A percentile compares a stretch with the other conserved stretches of the same genome.
Conservation (phyloP, 2,113 vertebrate genomes). For the Heterocephalus glaber region DNA sequence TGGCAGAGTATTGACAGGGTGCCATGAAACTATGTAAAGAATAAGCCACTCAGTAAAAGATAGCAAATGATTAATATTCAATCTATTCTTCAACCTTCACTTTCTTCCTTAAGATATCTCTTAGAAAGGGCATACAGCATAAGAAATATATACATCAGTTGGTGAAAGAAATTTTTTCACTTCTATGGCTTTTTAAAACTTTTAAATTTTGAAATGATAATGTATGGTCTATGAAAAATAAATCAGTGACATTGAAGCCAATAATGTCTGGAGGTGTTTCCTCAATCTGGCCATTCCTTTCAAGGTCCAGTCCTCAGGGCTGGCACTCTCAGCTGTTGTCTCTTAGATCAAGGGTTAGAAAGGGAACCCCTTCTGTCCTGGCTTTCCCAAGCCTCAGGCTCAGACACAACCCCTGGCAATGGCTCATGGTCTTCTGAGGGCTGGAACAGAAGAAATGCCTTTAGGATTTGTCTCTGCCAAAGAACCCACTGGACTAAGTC, state of each 20-base stretch:
- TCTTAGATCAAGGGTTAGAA: neutral
- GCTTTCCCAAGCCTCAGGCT: neutral
- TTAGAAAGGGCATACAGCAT: neutral
- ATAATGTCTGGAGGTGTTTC: neutral
- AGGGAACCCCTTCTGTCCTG: neutral
- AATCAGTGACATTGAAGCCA: neutral
- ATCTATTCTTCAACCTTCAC: neutral
- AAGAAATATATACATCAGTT: neutral
- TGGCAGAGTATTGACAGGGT: neutral
- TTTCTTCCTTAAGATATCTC: constrained; percentile 17
- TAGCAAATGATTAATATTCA: neutral
- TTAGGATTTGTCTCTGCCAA: neutral
- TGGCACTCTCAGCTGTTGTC: rapidly evolving
- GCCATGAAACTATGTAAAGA: neutral
- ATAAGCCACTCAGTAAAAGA: neutral
- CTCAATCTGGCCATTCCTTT: neutral
- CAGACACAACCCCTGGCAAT: neutral
- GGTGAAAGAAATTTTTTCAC: neutral
- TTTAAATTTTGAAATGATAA: constrained; percentile 5
- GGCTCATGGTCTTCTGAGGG: neutral
- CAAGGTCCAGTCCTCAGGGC: neutral
- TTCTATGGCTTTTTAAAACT: neutral
- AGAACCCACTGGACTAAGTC: neutral
- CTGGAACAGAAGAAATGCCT: neutral
- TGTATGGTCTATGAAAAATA: neutral